Conservation (phyloP, 2,797 vertebrate species). For the Manis crassicaudata region DNA sequence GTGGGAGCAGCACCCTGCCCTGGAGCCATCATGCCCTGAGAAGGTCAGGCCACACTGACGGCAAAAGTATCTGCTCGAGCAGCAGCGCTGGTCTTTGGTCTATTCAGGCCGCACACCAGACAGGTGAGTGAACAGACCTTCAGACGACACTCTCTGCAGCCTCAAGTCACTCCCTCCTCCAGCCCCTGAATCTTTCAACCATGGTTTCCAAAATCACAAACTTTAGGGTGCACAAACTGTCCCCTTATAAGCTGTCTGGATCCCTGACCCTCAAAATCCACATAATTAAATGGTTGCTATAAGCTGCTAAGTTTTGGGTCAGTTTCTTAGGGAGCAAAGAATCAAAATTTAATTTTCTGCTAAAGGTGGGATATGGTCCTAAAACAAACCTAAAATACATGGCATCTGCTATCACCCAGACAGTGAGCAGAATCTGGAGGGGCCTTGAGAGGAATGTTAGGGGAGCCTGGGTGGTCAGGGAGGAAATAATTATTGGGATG, state of each 20-base stretch:
- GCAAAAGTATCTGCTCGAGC: accelerated
- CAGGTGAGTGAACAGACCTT: background rate
- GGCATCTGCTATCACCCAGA: background rate
- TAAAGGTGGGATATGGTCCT: background rate
- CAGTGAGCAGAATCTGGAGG: too few relatives aligned
- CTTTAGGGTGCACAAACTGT: background rate
- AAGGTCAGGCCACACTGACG: accelerated
- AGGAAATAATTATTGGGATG: background rate
- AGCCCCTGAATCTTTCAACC: background rate
- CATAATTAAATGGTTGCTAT: background rate
- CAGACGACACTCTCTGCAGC: background rate
- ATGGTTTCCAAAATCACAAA: background rate
- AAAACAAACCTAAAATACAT: background rate
- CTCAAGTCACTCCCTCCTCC: background rate
- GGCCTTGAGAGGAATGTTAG: background rate
- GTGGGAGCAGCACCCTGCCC: accelerated
- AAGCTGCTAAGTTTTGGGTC: background rate
- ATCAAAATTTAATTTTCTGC: background rate
- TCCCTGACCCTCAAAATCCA: background rate
- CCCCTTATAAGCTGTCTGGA: accelerated
- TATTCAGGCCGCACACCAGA: background rate
- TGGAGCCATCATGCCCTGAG: accelerated
- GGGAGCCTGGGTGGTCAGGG: background rate
- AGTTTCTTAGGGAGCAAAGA: background rate
- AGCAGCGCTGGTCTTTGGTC: background rate